phyloP scores from a whole-genome alignment of 1,140 invertebrate genomes.

The Bombus turneri region DNA sequence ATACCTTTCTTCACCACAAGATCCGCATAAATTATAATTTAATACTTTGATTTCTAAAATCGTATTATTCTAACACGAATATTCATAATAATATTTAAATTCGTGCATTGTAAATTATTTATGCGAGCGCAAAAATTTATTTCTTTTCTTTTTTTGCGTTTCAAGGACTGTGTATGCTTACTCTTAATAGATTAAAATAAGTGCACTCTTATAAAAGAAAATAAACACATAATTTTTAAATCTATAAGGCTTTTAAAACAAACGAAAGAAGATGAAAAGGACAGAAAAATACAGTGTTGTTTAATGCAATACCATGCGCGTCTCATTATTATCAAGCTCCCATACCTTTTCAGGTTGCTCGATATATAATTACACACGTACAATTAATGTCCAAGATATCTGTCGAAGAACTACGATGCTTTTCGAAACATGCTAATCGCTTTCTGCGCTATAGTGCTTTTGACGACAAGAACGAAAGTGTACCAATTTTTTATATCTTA shows the following conservation, averaged over 20 bases:
- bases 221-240: slow-evolving; percentile 63
- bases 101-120: slow-evolving; percentile 7
- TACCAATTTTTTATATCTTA: slow-evolving; percentile 16
- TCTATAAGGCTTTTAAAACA: slow-evolving; percentile 48
- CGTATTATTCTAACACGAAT: not conserved
- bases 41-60: not conserved
- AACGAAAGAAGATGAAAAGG: slow-evolving; percentile 23
- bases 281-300: slow-evolving; percentile 66
- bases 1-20: not conserved
- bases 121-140: not conserved
- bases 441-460: not conserved
- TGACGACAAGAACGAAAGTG: not conserved
- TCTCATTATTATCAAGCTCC: slow-evolving; percentile 63
- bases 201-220: slow-evolving; percentile 59
- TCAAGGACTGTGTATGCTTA: slow-evolving; percentile 64
- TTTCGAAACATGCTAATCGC: not conserved
- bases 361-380: not conserved
- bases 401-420: not conserved
- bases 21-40: not conserved
- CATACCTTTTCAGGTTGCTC: slow-evolving; percentile 50
- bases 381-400: not conserved
- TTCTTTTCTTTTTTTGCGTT: slow-evolving; percentile 23
- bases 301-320: slow-evolving; percentile 56
- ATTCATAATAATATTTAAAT: slow-evolving; percentile 10
- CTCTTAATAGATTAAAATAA: slow-evolving; percentile 61